Conservation (phyloP, 2,113 vertebrate species). For the Suricata suricatta region DNA sequence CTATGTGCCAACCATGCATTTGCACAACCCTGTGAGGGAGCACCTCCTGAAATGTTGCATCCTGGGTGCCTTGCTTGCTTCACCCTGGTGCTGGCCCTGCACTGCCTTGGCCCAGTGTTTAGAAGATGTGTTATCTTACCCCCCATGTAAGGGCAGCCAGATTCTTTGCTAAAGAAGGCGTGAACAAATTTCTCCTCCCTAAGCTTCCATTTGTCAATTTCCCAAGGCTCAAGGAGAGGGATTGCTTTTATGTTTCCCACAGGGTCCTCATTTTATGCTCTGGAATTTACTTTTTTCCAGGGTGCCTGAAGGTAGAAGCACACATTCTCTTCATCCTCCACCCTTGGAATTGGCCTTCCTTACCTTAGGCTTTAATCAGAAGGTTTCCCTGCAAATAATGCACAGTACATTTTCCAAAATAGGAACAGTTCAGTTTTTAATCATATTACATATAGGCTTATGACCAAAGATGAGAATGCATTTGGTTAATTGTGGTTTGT, state of each 20-base stretch:
- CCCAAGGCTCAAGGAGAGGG: background rate
- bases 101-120: background rate
- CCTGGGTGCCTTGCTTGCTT: background rate
- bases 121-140: background rate
- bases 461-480: background rate
- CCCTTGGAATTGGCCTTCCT: background rate
- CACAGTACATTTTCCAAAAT: background rate
- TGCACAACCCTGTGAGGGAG: background rate
- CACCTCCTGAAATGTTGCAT: background rate
- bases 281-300: background rate
- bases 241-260: background rate
- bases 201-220: background rate
- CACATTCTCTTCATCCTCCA: background rate
- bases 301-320: background rate
- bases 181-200: background rate
- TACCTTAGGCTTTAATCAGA: background rate
- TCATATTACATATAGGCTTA: background rate
- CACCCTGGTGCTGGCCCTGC: background rate
- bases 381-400: background rate
- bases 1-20: background rate
- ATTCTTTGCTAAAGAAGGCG: background rate
- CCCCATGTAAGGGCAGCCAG: background rate
- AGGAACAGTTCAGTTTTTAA: background rate
- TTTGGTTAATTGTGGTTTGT: slow-evolving; percentile 2
- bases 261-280: background rate